Evolutionary conservation across 2,888 invertebrate genomes (phyloP).

Genomic region (Ophion costatus): DNA sequence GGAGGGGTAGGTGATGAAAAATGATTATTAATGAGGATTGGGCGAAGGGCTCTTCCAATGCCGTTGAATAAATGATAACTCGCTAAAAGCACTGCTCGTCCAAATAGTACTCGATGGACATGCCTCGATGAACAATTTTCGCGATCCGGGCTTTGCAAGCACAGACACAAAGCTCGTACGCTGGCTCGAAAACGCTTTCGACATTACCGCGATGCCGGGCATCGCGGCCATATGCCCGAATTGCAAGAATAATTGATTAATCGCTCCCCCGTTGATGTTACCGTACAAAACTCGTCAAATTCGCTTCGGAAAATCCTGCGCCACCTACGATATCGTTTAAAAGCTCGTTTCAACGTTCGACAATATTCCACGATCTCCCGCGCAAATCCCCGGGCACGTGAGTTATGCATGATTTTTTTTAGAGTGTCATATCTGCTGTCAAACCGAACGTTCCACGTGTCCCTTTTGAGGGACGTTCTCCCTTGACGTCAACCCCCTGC

Average conservation of each 20-base stretch:
- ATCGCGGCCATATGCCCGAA: constrained; percentile 25
- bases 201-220: constrained; percentile 20
- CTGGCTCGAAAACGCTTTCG: constrained; percentile 8
- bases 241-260: constrained; percentile 63
- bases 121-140: constrained; percentile 5
- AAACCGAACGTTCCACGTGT: constrained; percentile 1
- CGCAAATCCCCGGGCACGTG: constrained; percentile 43
- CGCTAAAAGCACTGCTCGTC: not conserved
- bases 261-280: constrained; percentile 3
- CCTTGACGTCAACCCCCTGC: constrained; percentile 5
- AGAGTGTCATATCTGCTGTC: constrained; percentile 52
- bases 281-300: not conserved
- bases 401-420: constrained; percentile 69
- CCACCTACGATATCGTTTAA: constrained; percentile 52
- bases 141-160: too few relatives aligned
- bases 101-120: constrained; percentile 5
- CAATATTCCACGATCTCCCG: constrained; percentile 36
- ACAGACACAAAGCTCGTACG: not conserved
- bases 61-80: not conserved
- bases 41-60: not conserved
- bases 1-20: not conserved
- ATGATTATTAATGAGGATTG: not conserved
- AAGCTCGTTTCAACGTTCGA: constrained; percentile 68
- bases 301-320: constrained; percentile 3
- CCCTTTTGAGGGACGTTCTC: constrained; percentile 1